Conservation (phyloP, 2,888 invertebrate genomes). For the Ochropacha duplaris region DNA sequence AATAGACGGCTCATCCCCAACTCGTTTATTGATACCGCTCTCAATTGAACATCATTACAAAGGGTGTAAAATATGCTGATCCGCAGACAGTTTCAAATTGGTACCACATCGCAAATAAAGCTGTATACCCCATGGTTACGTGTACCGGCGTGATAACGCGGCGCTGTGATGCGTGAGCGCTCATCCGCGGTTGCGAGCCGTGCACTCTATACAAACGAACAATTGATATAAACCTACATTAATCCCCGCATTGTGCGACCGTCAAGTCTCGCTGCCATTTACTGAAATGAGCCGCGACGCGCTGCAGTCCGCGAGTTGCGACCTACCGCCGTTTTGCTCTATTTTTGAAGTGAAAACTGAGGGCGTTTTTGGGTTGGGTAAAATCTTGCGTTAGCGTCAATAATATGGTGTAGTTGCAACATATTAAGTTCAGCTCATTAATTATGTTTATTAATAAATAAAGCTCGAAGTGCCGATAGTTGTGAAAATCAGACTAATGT, state of each 20-base stretch:
- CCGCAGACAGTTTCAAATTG: conserved; percentile 69
- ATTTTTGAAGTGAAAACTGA: no score
- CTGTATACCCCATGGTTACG: conserved; percentile 66
- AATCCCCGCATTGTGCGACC: conserved; percentile 64
- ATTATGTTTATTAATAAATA: no score
- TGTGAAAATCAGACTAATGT: no score
- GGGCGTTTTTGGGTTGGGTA: no score
- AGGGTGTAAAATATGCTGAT: conserved; percentile 75
- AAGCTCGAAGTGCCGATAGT: no score
- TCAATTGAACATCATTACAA: conserved; percentile 63
- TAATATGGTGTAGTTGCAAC: no score
- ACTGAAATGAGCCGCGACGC: conserved; percentile 18
- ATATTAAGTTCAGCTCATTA: no score
- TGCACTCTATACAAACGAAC: conserved; percentile 35
- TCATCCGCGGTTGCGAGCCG: conserved; percentile 57
- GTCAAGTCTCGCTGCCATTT: conserved; percentile 18
- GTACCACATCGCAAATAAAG: conserved; percentile 59
- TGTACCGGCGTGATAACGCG: conserved; percentile 67
- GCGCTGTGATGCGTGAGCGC: conserved; percentile 55
- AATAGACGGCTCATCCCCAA: conserved; percentile 46
- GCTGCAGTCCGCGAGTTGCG: conserved; percentile 3
- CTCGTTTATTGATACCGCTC: conserved; percentile 61
- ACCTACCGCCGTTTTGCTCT: conserved; percentile 38
- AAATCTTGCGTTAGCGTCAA: no score
- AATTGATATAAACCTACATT: conserved; percentile 58